phyloP scores from a whole-genome alignment of 2,888 invertebrate species.

The Oxytorus armatus region DNA sequence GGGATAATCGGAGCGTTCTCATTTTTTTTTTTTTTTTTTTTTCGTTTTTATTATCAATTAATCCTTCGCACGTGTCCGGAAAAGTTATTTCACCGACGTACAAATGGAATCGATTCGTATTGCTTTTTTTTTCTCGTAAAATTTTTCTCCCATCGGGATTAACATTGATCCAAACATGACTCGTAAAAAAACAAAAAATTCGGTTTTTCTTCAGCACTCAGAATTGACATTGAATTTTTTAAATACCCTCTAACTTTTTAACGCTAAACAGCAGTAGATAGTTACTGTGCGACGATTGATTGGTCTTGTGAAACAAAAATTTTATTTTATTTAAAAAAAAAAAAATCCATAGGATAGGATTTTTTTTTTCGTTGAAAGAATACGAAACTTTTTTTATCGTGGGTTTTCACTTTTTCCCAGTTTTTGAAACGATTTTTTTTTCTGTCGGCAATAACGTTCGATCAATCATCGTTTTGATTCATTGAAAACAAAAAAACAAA shows the following conservation, averaged over 20 bases:
- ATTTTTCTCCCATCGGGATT: not conserved
- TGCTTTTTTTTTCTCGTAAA: not conserved
- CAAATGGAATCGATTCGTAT: constrained; percentile 1
- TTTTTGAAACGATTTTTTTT: not conserved
- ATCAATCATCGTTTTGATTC: not conserved
- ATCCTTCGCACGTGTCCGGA: constrained; percentile 22
- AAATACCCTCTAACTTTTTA: constrained; percentile 38
- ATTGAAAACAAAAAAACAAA: constrained; percentile 1
- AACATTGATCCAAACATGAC: not conserved
- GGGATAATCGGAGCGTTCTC: constrained; percentile 45
- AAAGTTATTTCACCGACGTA: constrained; percentile 27
- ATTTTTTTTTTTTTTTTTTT: constrained; percentile 19
- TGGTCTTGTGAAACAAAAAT: not conserved
- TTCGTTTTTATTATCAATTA: constrained; percentile 1
- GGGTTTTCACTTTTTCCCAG: too few relatives aligned
- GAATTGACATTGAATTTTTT: constrained; percentile 47
- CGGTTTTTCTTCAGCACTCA: not conserved
- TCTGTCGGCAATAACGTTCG: not conserved
- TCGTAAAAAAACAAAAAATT: too few relatives aligned
- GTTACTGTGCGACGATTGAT: constrained; percentile 52
- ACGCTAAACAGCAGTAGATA: constrained; percentile 68
- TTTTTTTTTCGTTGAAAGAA: too few relatives aligned
- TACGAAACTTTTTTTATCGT: too few relatives aligned
- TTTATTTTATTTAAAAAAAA: too few relatives aligned
- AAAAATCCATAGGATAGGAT: too few relatives aligned